Evolutionary conservation across 2,797 vertebrate species (phyloP), one percentile per base, ranked within the genome.

Genomic region (Amblyraja radiata): DNA sequence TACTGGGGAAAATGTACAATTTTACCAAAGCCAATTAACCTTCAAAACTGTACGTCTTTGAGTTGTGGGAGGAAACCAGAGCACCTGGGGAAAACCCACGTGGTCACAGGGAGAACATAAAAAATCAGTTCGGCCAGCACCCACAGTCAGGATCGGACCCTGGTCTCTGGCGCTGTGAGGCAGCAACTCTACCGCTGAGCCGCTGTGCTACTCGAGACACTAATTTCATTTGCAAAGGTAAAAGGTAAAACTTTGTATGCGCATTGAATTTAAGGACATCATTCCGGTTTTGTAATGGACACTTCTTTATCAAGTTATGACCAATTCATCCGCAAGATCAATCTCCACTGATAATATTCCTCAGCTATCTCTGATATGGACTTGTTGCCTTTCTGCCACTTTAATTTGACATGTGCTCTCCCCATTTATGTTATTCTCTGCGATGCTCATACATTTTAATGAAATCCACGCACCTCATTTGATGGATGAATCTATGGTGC

Each of bases 361-460:
- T 88, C 61, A 18, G 14, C 16, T 88, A n/a, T 21, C 21, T 1
- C 54, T 32, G n/a, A 21, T 8, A 65, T 84, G 28, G 61, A 61
- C 83, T 13, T 63, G 83, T 61, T 63, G 83, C 4, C 25, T 14
- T 28, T n/a, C n/a, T 68, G 61, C 21, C 61, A 88, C 36, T 88
- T 68, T 65, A 36, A 88, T 88, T 88, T 88, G 23, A 58, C 13
- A n/a, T 68, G 16, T 36, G 14, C 13, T 18, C 16, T 65, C 6
- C 36, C 32, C 63, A 36, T 88, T 88, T n/a, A 65, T 63, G 58
- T 32, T 65, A 16, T 32, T 1, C 13, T 63, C 25, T 25, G 6
- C n/a, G 58, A 65, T 88, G 36, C 32, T 65, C 81, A 84, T 61
- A 65, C n/a, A 68, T 88, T 65, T 88, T 88, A 65, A 88, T 88